A percentile compares a stretch with the other conserved stretches of the same genome.
Conservation (phyloP, 2,888 invertebrate species). For the Ectemnius lituratus region DNA sequence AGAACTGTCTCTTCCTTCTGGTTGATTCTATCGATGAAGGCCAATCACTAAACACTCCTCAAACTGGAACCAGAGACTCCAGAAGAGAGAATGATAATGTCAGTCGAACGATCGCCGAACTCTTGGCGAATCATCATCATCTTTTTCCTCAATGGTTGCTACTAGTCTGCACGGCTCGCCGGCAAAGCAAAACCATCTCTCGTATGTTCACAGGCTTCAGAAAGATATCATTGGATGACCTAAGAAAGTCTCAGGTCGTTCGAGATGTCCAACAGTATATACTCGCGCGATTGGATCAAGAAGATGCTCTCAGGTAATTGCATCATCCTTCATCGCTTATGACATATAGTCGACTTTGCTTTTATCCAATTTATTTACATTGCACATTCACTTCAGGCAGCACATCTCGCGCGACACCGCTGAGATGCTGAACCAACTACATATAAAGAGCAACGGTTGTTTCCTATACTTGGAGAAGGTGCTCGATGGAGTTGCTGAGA, state of each 20-base stretch:
- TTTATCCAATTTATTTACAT: background rate
- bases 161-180: conserved; percentile 91
- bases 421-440: conserved; percentile 95
- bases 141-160: conserved; percentile 95
- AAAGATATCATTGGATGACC: conserved; percentile 94
- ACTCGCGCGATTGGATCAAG: conserved; percentile 91
- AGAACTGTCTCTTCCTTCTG: conserved; percentile 89
- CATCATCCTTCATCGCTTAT: background rate
- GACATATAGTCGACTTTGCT: background rate
- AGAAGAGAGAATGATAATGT: conserved; percentile 74
- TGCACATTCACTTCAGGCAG: conserved; percentile 78
- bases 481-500: conserved; percentile 94
- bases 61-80: conserved; percentile 78
- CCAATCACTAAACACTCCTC: conserved; percentile 69
- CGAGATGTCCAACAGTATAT: conserved; percentile 98
- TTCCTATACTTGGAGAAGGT: conserved; percentile 92
- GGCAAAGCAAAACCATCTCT: conserved; percentile 89
- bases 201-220: conserved; percentile 92
- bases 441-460: conserved; percentile 96
- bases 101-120: conserved; percentile 86
- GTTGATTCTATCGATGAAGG: conserved; percentile 96
- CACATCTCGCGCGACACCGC: conserved; percentile 95
- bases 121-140: conserved; percentile 93
- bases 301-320: conserved; percentile 84
- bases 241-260: conserved; percentile 92